phyloP scores from a whole-genome alignment of 2,888 invertebrate species.

The Thymelicus acteon region DNA sequence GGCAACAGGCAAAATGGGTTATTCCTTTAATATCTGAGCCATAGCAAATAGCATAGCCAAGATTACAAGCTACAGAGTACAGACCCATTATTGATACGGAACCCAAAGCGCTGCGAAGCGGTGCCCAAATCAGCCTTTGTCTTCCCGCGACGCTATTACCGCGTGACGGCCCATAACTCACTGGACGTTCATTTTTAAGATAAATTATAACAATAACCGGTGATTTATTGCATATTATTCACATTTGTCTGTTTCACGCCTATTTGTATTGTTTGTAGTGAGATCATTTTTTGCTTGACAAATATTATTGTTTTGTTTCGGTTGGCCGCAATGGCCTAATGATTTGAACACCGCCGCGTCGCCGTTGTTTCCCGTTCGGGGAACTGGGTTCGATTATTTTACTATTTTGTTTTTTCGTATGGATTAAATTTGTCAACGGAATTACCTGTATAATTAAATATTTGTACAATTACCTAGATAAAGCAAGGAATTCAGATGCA shows the following conservation, averaged over 20 bases:
- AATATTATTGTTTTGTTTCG: conserved; percentile 18
- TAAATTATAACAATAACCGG: conserved; percentile 48
- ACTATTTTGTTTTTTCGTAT: neutral
- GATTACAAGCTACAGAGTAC: no score
- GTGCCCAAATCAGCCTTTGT: conserved; percentile 55
- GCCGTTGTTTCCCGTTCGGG: neutral
- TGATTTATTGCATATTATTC: conserved; percentile 53
- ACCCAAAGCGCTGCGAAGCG: conserved; percentile 31
- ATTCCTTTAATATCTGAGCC: no score
- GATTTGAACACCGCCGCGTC: neutral
- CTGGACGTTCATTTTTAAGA: conserved; percentile 53
- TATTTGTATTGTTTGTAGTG: conserved; percentile 38
- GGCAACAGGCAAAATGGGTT: no score
- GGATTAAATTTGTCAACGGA: no score
- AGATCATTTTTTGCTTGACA: conserved; percentile 25
- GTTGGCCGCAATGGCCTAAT: neutral
- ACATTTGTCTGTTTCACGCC: conserved; percentile 41
- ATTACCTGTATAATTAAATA: no score
- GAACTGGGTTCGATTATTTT: neutral
- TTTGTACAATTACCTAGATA: no score
- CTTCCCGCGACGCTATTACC: conserved; percentile 58
- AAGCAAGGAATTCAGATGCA: no score
- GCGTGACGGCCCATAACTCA: conserved; percentile 58
- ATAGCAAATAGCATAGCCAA: no score
- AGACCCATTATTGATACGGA: conserved; percentile 31